phyloP scores from a whole-genome alignment of 2,113 vertebrate species.

The Paratilapia polleni region DNA sequence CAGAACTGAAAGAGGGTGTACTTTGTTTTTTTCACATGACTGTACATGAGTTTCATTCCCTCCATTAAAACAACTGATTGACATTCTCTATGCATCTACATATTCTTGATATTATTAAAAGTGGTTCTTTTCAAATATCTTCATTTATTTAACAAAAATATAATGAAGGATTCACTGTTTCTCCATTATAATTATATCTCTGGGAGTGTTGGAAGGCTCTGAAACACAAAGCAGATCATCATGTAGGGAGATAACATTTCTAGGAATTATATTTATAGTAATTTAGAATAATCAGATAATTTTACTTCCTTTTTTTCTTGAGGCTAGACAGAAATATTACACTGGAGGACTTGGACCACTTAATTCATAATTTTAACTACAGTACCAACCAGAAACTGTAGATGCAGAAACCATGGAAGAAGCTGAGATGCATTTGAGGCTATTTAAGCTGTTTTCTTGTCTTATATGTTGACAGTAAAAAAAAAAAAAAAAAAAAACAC shows the following conservation, averaged over 20 bases:
- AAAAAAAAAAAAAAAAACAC: too few relatives aligned
- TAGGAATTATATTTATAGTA: neutral
- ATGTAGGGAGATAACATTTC: neutral
- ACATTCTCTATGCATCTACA: neutral
- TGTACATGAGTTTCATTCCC: neutral
- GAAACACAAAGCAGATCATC: neutral
- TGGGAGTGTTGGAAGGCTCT: neutral
- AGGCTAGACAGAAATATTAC: neutral
- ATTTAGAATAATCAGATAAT: neutral
- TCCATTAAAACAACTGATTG: neutral
- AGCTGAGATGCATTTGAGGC: neutral
- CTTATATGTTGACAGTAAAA: neutral
- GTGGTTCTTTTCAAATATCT: neutral
- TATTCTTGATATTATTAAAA: neutral
- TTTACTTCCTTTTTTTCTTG: neutral
- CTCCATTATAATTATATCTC: neutral
- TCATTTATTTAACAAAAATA: neutral
- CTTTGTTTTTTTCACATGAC: neutral
- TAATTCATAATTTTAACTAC: neutral
- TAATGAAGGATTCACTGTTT: neutral
- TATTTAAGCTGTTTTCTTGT: neutral
- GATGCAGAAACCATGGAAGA: neutral
- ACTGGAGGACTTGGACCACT: neutral
- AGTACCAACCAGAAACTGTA: neutral
- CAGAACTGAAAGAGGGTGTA: neutral